phyloP scores from a whole-genome alignment of 1,140 invertebrate species.

The Mercenaria mercenaria region DNA sequence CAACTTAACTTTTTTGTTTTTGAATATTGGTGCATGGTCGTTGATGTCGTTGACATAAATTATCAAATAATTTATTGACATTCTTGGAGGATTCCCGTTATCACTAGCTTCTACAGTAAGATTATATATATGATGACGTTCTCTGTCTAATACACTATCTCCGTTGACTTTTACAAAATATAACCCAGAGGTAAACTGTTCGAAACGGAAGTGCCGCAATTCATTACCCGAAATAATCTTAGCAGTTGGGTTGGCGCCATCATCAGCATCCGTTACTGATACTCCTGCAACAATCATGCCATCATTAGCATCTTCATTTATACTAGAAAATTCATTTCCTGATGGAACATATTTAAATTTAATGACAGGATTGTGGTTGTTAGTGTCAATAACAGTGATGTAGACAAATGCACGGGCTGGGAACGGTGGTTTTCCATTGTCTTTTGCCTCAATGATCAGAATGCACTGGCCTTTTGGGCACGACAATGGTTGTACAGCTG shows the following conservation, averaged over 20 bases:
- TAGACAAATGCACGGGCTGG: slow-evolving; percentile 97
- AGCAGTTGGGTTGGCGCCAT: slow-evolving; percentile 94
- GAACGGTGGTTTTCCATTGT: slow-evolving; percentile 95
- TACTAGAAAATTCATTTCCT: slow-evolving; percentile 93
- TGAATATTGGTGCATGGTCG: slow-evolving; percentile 95
- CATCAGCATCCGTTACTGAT: slow-evolving; percentile 96
- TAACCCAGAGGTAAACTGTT: slow-evolving; percentile 88
- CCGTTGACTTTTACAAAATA: slow-evolving; percentile 86
- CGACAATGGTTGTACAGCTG: slow-evolving; percentile 72
- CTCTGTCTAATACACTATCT: slow-evolving; percentile 91
- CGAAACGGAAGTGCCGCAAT: slow-evolving; percentile 94
- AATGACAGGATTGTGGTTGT: slow-evolving; percentile 97
- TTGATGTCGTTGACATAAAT: slow-evolving; percentile 97
- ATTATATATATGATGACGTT: slow-evolving; percentile 94
- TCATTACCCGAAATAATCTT: slow-evolving; percentile 94
- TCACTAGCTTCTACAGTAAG: slow-evolving; percentile 96
- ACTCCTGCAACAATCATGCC: slow-evolving; percentile 97
- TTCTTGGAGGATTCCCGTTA: slow-evolving; percentile 91
- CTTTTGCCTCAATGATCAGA: slow-evolving; percentile 96
- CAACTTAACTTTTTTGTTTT: slow-evolving; percentile 96
- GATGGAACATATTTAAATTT: slow-evolving; percentile 93
- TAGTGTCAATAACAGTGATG: slow-evolving; percentile 95
- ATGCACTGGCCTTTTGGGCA: slow-evolving; percentile 89
- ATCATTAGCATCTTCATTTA: slow-evolving; percentile 96
- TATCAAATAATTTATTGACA: slow-evolving; percentile 94